Conservation (phyloP, 2,888 invertebrate genomes). For the Oegoconia quadripuncta region DNA sequence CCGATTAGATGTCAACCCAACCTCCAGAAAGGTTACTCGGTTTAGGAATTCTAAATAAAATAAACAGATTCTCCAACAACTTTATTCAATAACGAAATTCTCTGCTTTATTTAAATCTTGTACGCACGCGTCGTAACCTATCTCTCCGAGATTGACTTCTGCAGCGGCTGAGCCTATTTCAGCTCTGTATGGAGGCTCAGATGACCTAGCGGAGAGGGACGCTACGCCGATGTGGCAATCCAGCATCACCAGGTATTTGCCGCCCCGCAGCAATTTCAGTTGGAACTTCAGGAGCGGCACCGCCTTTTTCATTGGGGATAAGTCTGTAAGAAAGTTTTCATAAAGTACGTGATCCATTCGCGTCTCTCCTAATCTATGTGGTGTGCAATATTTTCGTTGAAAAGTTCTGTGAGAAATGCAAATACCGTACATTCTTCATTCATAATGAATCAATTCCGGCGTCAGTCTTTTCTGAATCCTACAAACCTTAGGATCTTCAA, state of each 20-base stretch:
- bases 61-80: conserved; percentile 9
- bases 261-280: conserved; percentile 43
- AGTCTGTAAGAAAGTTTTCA: neutral
- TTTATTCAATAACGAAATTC: no score
- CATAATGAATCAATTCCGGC: no score
- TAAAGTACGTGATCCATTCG: no score
- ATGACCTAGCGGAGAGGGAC: conserved; percentile 28
- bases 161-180: conserved; percentile 35
- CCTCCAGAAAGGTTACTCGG: conserved; percentile 43
- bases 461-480: no score
- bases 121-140: conserved; percentile 16
- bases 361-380: no score
- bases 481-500: no score
- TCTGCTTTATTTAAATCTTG: conserved; percentile 31
- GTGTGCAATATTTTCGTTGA: no score
- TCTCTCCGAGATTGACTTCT: conserved; percentile 36
- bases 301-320: neutral
- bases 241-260: conserved; percentile 47
- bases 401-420: no score
- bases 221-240: conserved; percentile 48
- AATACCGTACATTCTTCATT: no score
- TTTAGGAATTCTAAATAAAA: conserved; percentile 50
- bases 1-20: conserved; percentile 53
- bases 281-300: conserved; percentile 43
- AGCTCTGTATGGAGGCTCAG: conserved; percentile 27